These are phyloP conservation scores for Periophthalmodon schlosseri DNA, from an alignment of 2,113 vertebrate species.

Conservation along the genomic window DNA sequence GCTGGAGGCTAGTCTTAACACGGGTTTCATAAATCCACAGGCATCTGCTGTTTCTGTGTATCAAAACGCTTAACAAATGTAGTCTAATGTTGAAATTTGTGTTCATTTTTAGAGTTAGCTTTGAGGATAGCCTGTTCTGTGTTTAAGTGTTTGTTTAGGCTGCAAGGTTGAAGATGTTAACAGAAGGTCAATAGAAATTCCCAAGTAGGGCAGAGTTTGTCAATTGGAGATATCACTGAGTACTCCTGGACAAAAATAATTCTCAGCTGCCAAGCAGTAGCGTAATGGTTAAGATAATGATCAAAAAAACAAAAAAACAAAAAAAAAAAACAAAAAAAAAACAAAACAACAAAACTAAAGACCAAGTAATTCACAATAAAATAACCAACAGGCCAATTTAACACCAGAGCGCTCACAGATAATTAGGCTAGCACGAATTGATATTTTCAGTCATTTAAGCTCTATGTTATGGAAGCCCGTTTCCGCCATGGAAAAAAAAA, in stretches of 20 bases:
- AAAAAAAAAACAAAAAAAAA: too few relatives aligned
- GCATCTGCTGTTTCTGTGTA: not conserved
- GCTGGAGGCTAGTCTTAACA: not conserved
- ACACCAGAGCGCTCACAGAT: too few relatives aligned
- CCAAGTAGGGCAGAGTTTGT: not conserved
- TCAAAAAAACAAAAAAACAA: too few relatives aligned
- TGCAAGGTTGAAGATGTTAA: constrained; percentile 8
- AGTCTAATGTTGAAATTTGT: not conserved
- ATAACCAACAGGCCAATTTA: too few relatives aligned
- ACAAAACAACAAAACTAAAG: too few relatives aligned
- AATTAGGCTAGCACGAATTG: too few relatives aligned
- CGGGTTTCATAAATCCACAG: not conserved
- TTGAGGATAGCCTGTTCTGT: not conserved
- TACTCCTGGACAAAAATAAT: not conserved
- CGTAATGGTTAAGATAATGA: not conserved
- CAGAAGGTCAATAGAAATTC: not conserved
- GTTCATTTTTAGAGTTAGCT: not conserved
- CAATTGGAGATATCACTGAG: not conserved
- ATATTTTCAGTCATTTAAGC: too few relatives aligned
- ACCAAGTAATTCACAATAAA: too few relatives aligned
- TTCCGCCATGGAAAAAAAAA: too few relatives aligned
- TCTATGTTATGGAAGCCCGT: too few relatives aligned
- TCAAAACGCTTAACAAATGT: not conserved
- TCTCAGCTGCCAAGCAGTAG: not conserved
- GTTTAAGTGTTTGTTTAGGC: not conserved